phyloP scores from a whole-genome alignment of 2,113 vertebrate species.

The Paramormyrops kingsleyae region DNA sequence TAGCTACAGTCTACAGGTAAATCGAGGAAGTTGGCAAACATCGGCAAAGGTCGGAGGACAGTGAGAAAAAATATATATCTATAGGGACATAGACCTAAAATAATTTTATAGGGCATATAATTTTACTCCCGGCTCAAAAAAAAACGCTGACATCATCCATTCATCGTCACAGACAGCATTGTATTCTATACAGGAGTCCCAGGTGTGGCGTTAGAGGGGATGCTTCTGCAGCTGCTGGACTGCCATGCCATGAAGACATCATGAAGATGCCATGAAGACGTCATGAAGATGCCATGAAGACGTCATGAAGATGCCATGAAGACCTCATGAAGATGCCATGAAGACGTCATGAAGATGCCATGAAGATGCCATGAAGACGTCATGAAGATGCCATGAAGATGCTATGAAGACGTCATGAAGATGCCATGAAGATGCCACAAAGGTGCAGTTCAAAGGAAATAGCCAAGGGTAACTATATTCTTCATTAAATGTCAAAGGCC shows the following conservation, averaged over 20 bases:
- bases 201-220: neutral
- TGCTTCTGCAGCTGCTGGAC: neutral
- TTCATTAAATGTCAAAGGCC: neutral
- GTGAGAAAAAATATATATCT: neutral
- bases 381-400: too few species aligned
- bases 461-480: neutral
- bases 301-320: too few species aligned
- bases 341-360: too few species aligned
- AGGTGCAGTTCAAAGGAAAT: neutral
- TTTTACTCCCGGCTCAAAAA: neutral
- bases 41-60: neutral
- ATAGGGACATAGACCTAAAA: neutral
- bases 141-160: slow-evolving; percentile 32
- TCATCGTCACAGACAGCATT: neutral
- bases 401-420: too few species aligned
- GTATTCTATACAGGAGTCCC: neutral
- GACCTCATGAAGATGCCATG: too few species aligned
- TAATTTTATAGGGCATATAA: neutral
- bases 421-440: too few species aligned
- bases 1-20: neutral
- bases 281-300: too few species aligned
- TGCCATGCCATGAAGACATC: neutral
- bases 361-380: too few species aligned
- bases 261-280: too few species aligned
- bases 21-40: neutral